Percentiles rank a stretch among this genome's conserved stretches.
phyloP scores from a whole-genome alignment of 2,113 vertebrate genomes.

The Leucopsar rothschildi region DNA sequence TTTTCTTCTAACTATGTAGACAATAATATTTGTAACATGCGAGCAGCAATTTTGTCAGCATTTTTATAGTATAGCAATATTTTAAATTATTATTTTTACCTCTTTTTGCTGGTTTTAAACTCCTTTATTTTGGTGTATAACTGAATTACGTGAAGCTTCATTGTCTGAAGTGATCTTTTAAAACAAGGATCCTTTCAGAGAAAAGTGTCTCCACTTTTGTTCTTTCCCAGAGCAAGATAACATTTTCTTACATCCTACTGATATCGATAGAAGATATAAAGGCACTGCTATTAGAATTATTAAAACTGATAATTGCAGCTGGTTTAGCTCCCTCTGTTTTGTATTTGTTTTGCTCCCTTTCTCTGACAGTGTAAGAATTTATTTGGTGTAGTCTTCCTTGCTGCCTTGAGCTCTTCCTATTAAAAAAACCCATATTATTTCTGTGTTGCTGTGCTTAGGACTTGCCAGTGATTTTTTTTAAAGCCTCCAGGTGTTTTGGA shows the following conservation, averaged over 20 bases:
- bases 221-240: neutral
- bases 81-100: neutral
- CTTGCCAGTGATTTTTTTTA: neutral
- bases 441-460: neutral
- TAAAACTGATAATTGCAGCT: neutral
- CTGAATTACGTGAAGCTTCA: neutral
- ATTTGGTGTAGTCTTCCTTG: neutral
- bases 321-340: neutral
- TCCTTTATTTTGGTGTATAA: neutral
- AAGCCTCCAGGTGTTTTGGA: neutral
- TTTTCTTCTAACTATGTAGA: neutral
- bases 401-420: neutral
- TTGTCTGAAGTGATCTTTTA: neutral
- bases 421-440: neutral
- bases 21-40: neutral
- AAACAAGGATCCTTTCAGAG: neutral
- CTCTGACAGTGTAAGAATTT: neutral
- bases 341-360: neutral
- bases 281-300: neutral
- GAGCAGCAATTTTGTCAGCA: neutral
- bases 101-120: neutral
- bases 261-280: neutral
- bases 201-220: neutral
- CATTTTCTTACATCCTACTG: neutral
- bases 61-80: neutral